Conservation (phyloP, 2,113 vertebrate species). For the Eubucco bourcierii region DNA sequence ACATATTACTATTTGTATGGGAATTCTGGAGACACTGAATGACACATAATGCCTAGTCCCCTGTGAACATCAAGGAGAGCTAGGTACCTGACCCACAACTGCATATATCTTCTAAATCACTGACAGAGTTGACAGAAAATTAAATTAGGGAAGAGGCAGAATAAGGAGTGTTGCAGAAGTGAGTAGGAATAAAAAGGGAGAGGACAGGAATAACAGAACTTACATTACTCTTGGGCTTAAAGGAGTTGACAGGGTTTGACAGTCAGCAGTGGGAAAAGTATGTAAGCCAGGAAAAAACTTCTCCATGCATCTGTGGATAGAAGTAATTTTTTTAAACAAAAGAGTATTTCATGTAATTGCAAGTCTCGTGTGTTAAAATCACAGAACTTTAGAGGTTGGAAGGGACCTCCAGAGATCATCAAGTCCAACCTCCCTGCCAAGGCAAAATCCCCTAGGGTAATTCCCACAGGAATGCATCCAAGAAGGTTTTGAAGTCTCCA, state of each 20-base stretch:
- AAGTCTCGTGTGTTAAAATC: not conserved
- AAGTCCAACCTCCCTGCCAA: too few species aligned
- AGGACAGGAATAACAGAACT: slow-evolving; percentile 39
- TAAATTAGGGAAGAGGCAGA: not conserved
- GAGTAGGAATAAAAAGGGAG: not conserved
- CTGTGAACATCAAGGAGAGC: not conserved
- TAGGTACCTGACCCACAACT: not conserved
- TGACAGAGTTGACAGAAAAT: not conserved
- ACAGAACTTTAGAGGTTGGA: too few species aligned
- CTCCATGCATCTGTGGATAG: not conserved
- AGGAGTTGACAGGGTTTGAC: not conserved
- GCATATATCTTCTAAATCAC: not conserved
- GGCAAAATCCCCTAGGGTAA: too few species aligned
- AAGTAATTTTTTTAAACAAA: not conserved
- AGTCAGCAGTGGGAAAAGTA: not conserved
- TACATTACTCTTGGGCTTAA: slow-evolving; percentile 29
- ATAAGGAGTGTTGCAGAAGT: not conserved
- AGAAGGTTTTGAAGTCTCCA: too few species aligned
- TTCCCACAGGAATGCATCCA: too few species aligned
- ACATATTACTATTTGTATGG: not conserved
- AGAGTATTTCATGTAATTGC: not conserved
- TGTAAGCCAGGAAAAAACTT: not conserved
- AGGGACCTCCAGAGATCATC: too few species aligned
- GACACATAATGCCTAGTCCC: not conserved
- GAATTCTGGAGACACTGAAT: not conserved